Percentiles rank a stretch among this genome's conserved stretches.
Evolutionary conservation across 2,888 invertebrate species (phyloP).

Genomic region (Ischnus inquisitorius): DNA sequence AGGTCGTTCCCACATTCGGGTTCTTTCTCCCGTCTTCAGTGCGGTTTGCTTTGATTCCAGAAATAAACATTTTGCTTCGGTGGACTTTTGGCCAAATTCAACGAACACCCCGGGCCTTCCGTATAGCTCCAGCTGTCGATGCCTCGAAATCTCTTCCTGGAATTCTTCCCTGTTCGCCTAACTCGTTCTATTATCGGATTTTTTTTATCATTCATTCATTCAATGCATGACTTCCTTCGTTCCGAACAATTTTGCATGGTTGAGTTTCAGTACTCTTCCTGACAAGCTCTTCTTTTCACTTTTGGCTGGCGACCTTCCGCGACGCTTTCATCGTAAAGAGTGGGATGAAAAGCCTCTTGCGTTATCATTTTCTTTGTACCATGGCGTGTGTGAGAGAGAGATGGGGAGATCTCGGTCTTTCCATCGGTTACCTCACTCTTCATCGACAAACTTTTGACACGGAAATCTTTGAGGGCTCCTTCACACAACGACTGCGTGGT

Average conservation of each 20-base stretch:
- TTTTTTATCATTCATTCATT: constrained; percentile 23
- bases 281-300: constrained; percentile 42
- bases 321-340: constrained; percentile 60
- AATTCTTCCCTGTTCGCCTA: constrained; percentile 4
- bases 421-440: constrained; percentile 16
- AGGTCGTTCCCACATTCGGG: neutral
- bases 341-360: constrained; percentile 63
- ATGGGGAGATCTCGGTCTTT: constrained; percentile 7
- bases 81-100: neutral
- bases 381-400: constrained; percentile 9
- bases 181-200: constrained; percentile 33
- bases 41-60: constrained; percentile 49
- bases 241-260: constrained; percentile 34
- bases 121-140: neutral
- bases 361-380: constrained; percentile 63
- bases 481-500: constrained; percentile 35
- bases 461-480: constrained; percentile 68
- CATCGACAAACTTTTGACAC: constrained; percentile 68
- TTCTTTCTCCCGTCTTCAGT: neutral
- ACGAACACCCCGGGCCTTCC: constrained; percentile 1
- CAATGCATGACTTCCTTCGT: neutral
- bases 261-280: neutral
- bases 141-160: constrained; percentile 1
- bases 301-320: constrained; percentile 37
- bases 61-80: constrained; percentile 44